Evolutionary conservation across 2,113 vertebrate species (phyloP), one percentile per base, ranked within the genome.

Genomic region (Microtus ochrogaster): DNA sequence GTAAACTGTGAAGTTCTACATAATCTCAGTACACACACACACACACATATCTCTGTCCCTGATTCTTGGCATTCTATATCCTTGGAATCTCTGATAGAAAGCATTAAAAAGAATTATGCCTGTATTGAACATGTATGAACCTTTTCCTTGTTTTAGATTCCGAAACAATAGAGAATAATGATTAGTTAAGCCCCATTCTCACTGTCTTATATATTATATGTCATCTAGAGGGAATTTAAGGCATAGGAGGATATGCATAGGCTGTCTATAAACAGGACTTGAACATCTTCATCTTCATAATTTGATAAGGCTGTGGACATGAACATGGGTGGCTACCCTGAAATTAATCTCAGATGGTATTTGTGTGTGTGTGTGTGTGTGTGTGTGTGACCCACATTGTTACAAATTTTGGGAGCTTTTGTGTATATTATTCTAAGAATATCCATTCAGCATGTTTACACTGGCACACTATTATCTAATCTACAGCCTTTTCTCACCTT

Each of bases 401-500:
- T 36, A 26, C 39, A 41, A 33, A 22, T 86, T 89, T 55, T 85
- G 70, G 89, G 90, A 55, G 86, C 39, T 66, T 70, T 58, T 36
- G 11, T 84, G 36, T 93, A 7, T 68, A 78, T 73, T 94, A 95
- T 83, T 86, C 90, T 83, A 89, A 85, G 79, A 90, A 41, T 82
- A 92, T 88, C 92, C 63, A 90, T 76, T 83, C 55, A 93, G 74
- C 74, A 74, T 94, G 89, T 49, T 91, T 91, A 74, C 28, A 44
- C 30, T 82, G 86, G n/a, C n/a, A 52, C 26, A n/a, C 39, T 87
- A 70, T 78, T 88, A 82, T 76, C 39, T 92, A 83, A 91, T 84
- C 1, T 90, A 36, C 19, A 90, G 28, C 55, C 10, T 72, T 96
- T n/a, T 76, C 33, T 52, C 65, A 87, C 22, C 76, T 85, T 95